These are phyloP conservation scores for Matsumyia berberina DNA, from an alignment of 2,888 invertebrate genomes.

Conservation along the genomic window DNA sequence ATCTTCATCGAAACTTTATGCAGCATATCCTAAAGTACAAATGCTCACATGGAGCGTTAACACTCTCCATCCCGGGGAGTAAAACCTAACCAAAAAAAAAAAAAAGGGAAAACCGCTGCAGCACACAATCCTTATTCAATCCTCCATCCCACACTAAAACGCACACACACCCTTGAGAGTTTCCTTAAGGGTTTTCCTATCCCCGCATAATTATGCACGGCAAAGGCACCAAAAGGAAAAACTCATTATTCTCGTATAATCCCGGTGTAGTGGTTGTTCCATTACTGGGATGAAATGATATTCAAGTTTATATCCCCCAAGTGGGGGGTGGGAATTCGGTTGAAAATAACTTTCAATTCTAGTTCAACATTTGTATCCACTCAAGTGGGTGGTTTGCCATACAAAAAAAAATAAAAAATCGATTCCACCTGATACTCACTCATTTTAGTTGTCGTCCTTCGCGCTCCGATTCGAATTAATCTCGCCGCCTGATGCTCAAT, in stretches of 20 bases:
- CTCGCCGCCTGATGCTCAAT: constrained; percentile 51
- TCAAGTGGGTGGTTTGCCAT: not conserved
- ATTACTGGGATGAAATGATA: constrained; percentile 62
- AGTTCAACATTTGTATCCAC: constrained; percentile 19
- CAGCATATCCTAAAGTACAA: constrained; percentile 51
- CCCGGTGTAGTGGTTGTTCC: constrained; percentile 35
- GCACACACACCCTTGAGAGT: constrained; percentile 18
- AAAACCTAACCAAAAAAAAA: not conserved
- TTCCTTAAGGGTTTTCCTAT: constrained; percentile 42
- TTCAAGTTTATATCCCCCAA: constrained; percentile 26
- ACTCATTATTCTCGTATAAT: constrained; percentile 67
- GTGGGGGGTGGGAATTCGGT: not conserved
- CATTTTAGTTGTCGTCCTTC: constrained; percentile 58
- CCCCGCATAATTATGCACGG: constrained; percentile 56
- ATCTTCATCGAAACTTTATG: constrained; percentile 52
- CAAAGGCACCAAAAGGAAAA: constrained; percentile 20
- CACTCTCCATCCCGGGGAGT: constrained; percentile 34
- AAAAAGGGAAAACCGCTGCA: not conserved
- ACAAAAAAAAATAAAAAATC: constrained; percentile 37
- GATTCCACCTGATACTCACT: constrained; percentile 67
- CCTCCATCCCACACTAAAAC: not conserved
- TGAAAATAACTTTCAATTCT: constrained; percentile 20
- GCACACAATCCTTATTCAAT: constrained; percentile 12
- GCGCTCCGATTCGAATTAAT: constrained; percentile 57
- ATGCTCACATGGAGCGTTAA: constrained; percentile 38